Base-by-base conservation (phyloP, 2,113 vertebrate genomes). In the Potamarius usumacintae region DNA sequence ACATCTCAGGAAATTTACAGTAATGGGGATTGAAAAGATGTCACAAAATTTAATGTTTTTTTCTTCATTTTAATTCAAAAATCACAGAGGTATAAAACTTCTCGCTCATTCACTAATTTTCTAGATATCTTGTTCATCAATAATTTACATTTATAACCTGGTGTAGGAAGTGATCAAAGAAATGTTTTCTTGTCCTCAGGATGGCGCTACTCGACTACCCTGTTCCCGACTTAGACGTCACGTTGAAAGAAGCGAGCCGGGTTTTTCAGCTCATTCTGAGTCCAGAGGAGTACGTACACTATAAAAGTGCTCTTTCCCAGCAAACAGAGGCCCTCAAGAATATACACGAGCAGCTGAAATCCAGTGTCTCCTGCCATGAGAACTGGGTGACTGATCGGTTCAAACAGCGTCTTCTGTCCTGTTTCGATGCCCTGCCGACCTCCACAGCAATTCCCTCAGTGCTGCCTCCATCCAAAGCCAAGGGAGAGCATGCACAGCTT, bases 371-470 rank as follows among this genome's bases (percentile, higher is more conserved):
- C 0, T 92, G 92, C 60, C 87, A 89, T 1, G 95, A 96, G 83
- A 96, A 96, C 82, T 96, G 96, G 96, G 96, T 94, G 84, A 95
- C 96, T 0, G 90, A 92, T 60, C 93, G 95, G 79, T 96, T 96
- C 92, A 96, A 96, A 89, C 93, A 85, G 76, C 86, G 83, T 4
- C 90, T 96, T 74, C 87, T 96, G 60, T 93, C 94, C 8, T 94
- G 93, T 72, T 1, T 52, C 0, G 95, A 95, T 55, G 92, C 95
- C 1, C 89, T 96, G 82, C 94, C 94, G 50, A 95, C 92, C 48
- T 94, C 95, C 52, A 96, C 95, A 0, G 93, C 95, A 53, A 91
- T 96, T 9, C 95, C 96, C 20, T 90, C 93, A 8, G 90, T 96
- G 65, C 87, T 96, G 48, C 93, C 93, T 12, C 89, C 94, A 18